Conservation (phyloP, 2,888 invertebrate species). For the Escarpia spicata region DNA sequence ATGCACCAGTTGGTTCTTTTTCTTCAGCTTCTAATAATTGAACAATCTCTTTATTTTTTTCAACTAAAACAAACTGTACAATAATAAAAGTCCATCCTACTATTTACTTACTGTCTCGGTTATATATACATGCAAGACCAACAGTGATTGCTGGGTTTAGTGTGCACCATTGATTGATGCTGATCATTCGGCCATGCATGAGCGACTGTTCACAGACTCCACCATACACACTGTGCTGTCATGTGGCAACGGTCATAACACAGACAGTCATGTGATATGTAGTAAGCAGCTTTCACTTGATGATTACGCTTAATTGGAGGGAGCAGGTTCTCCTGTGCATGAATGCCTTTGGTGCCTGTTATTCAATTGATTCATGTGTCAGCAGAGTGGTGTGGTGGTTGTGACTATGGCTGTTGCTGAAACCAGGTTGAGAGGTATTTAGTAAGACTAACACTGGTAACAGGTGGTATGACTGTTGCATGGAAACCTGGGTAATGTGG, state of each 20-base stretch:
- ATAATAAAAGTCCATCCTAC: background rate
- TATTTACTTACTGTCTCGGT: background rate
- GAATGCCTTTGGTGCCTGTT: background rate
- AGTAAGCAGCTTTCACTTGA: background rate
- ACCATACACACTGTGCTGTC: background rate
- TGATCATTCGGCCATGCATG: background rate
- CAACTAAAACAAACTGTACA: background rate
- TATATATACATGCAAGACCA: no score
- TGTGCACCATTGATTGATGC: background rate
- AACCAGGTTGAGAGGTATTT: no score
- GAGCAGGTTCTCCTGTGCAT: background rate
- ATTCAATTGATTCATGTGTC: background rate
- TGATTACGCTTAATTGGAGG: background rate
- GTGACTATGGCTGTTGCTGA: no score
- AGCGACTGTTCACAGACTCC: background rate
- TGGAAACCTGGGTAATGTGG: background rate
- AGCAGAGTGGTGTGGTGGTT: no score
- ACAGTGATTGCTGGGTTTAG: background rate
- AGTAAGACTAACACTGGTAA: no score
- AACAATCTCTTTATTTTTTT: background rate
- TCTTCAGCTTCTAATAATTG: background rate
- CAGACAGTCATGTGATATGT: background rate
- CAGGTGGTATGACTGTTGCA: background rate
- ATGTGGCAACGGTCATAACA: background rate
- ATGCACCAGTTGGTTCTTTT: background rate